Conservation (phyloP, 2,888 invertebrate species). For the Xylophagus ater region DNA sequence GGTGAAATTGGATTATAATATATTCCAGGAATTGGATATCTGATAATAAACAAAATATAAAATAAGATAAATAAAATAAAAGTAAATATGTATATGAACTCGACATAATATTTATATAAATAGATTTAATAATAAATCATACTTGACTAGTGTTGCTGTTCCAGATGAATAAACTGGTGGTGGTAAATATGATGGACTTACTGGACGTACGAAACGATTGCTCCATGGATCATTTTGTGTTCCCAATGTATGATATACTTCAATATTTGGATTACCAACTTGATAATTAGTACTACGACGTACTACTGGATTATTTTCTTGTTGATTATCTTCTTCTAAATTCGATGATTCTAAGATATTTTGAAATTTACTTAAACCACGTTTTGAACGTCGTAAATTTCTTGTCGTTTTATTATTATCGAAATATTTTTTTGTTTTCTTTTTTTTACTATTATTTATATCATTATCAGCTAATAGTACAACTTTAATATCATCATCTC, state of each 20-base stretch:
- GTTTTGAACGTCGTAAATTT: slow-evolving; percentile 3
- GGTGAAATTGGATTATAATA: slow-evolving; percentile 14
- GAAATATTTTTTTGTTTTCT: neutral
- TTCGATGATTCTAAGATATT: too few species aligned
- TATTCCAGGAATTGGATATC: slow-evolving; percentile 9
- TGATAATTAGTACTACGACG: too few species aligned
- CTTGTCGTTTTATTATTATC: neutral
- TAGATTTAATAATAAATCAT: slow-evolving; percentile 8
- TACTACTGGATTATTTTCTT: too few species aligned
- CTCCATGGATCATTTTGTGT: slow-evolving; percentile 16
- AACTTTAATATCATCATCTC: slow-evolving; percentile 15
- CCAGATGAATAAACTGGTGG: neutral
- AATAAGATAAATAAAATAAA: neutral
- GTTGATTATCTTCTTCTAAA: too few species aligned
- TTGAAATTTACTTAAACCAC: neutral
- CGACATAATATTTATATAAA: neutral
- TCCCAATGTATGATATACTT: slow-evolving; percentile 9
- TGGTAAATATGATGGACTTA: slow-evolving; percentile 14
- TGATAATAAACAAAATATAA: neutral
- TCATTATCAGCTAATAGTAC: slow-evolving; percentile 9
- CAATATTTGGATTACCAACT: too few species aligned
- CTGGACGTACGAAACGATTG: slow-evolving; percentile 9
- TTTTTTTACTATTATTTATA: slow-evolving; percentile 4
- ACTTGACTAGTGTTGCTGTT: too few species aligned
- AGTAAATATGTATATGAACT: neutral